Evolutionary conservation across 1,140 invertebrate species (phyloP).

Genomic region (Habropoda laboriosa): DNA sequence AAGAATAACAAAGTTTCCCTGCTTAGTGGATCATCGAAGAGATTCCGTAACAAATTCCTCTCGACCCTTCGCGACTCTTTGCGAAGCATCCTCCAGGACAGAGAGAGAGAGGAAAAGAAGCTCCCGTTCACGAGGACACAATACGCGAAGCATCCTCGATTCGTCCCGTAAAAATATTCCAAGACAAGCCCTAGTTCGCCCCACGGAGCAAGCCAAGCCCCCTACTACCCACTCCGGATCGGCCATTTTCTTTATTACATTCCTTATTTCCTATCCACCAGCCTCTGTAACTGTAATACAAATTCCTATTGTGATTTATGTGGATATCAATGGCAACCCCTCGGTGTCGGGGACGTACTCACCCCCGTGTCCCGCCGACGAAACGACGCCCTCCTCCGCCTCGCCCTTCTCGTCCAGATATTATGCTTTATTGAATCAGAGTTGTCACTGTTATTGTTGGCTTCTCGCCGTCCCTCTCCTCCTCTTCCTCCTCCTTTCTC

Average conservation of each 20-base stretch:
- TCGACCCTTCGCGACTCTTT: background rate
- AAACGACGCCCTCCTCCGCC: constrained; percentile 47
- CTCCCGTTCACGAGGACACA: background rate
- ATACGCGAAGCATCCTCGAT: background rate
- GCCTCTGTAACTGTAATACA: constrained; percentile 82
- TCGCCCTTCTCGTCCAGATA: constrained; percentile 62
- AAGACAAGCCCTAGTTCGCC: no score
- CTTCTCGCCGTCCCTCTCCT: constrained; percentile 53
- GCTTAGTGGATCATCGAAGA: background rate
- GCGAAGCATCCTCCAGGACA: background rate
- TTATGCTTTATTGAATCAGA: constrained; percentile 77
- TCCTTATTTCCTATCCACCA: constrained; percentile 82
- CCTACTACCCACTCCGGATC: constrained; percentile 64
- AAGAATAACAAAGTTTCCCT: no score
- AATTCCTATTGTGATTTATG: constrained; percentile 83
- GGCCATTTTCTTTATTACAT: constrained; percentile 83
- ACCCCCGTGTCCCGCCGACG: background rate
- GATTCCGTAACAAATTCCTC: background rate
- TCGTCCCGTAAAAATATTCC: constrained; percentile 12
- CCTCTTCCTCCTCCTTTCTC: background rate
- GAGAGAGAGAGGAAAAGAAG: background rate
- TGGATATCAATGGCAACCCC: constrained; percentile 81
- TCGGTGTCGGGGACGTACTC: constrained; percentile 63
- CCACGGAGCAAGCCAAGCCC: constrained; percentile 42
- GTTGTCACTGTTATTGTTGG: constrained; percentile 74